Evolutionary conservation across 2,888 invertebrate species (phyloP).

Genomic region (Cryptocheilus praepositus): DNA sequence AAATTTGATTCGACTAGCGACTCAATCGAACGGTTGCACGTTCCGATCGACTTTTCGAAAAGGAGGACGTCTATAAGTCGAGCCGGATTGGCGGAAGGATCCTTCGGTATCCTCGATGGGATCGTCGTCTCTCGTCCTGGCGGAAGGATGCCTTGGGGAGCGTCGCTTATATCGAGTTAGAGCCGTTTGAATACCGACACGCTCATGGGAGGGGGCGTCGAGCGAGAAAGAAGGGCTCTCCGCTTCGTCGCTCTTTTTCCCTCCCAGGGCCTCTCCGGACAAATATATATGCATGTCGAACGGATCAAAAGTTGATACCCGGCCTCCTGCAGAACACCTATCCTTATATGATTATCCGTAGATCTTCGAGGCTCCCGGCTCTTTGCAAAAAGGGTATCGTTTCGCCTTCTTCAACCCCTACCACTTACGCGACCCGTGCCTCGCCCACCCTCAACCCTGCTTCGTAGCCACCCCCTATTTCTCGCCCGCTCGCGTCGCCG

Average conservation of each 20-base stretch:
- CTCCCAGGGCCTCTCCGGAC: neutral
- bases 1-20: slow-evolving; percentile 66
- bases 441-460: slow-evolving; percentile 18
- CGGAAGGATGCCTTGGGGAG: slow-evolving; percentile 64
- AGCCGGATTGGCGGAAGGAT: slow-evolving; percentile 22
- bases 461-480: slow-evolving; percentile 23
- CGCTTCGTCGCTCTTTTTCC: neutral
- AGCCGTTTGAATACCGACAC: slow-evolving; percentile 71
- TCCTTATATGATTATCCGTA: slow-evolving; percentile 68
- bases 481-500: slow-evolving; percentile 34
- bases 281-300: slow-evolving; percentile 46
- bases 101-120: slow-evolving; percentile 41
- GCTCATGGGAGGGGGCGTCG: slow-evolving; percentile 16
- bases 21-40: slow-evolving; percentile 14
- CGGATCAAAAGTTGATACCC: slow-evolving; percentile 68
- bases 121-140: slow-evolving; percentile 35
- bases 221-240: slow-evolving; percentile 16
- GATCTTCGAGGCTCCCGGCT: slow-evolving; percentile 45
- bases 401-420: slow-evolving; percentile 1
- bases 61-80: slow-evolving; percentile 28
- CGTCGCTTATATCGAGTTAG: slow-evolving; percentile 73
- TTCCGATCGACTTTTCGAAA: too few relatives aligned
- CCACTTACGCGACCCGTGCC: slow-evolving; percentile 23
- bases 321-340: slow-evolving; percentile 40
- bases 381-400: slow-evolving; percentile 32